phyloP scores from a whole-genome alignment of 2,888 invertebrate species.

The Mechanitis mazaeus region DNA sequence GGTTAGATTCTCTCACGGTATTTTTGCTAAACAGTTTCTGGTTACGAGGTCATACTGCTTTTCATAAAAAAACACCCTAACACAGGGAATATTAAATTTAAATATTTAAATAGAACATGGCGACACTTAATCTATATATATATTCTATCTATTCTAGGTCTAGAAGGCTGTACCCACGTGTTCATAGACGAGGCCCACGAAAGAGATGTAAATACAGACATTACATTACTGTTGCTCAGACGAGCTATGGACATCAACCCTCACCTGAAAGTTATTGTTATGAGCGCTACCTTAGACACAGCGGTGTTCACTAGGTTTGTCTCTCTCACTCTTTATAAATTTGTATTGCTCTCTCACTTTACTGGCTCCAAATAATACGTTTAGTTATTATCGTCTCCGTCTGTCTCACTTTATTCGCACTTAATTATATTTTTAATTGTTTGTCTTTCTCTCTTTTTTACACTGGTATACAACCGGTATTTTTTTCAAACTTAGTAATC shows the following conservation, averaged over 20 bases:
- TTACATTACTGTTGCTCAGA: conserved; percentile 78
- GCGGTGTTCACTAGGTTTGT: conserved; percentile 77
- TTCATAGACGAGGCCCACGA: conserved; percentile 87
- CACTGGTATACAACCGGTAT: background rate
- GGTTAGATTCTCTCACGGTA: background rate
- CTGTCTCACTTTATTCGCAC: conserved; percentile 36
- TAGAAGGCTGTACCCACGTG: conserved; percentile 79
- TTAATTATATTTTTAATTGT: background rate
- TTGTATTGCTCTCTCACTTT: conserved; percentile 1
- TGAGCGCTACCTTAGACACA: conserved; percentile 85
- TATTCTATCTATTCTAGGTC: conserved; percentile 38
- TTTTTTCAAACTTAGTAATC: conserved; percentile 29
- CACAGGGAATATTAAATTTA: too few species aligned
- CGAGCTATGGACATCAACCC: conserved; percentile 72
- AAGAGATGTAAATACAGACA: conserved; percentile 81
- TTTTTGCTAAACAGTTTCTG: background rate
- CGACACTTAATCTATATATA: background rate
- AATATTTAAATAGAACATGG: too few species aligned
- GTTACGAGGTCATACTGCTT: too few species aligned
- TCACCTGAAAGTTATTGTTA: conserved; percentile 77
- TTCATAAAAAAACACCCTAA: too few species aligned
- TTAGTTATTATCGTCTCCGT: conserved; percentile 41
- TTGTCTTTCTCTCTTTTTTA: too few species aligned
- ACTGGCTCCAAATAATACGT: background rate
- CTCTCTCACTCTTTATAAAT: background rate